Evolutionary conservation across 2,888 invertebrate species (phyloP), one percentile per base, ranked within the genome.

Genomic region (Caenorhabditis uteleia): DNA sequence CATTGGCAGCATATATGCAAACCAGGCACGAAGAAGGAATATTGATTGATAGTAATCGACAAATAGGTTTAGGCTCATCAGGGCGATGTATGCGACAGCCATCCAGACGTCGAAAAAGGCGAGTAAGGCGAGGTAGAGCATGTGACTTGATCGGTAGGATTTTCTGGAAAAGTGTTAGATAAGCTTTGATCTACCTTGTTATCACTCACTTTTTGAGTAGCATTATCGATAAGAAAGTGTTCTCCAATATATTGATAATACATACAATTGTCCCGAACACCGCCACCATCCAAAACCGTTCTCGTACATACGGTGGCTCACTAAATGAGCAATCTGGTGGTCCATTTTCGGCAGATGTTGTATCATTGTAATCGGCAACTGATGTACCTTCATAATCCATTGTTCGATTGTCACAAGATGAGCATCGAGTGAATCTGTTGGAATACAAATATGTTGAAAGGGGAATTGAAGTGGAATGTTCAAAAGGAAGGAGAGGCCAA

Each of bases 1-100:
- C 73, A 81, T 74, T 16, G 79, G 81, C 23, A 78, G 64, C 79
- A 81, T 79, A 57, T 80, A 82, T 33, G 61, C 43, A 43, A 74
- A 78, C 79, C 79, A 80, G 4, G 78, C 75, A 33, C 71, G 64
- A 34, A 80, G 59, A 12, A 80, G 57, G 5, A 55, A 33, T 3
- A 72, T 62, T 2, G 70, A 72, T 36, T 68, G 48, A 16, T 65
- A 51, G 43, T 69, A 72, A 53, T 76, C 76, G 20, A 69, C 70
- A 34, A 72, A 50, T 12, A 73, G 56, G 50, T 68, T 75, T 31
- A 77, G 33, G 42, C 74, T 73, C 79, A 79, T 79, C 27, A 79
- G 56, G 6, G 77, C 78, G 33, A 79, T 71, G 51, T 79, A 79
- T 23, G 77, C 69, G 25, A 64, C 55, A 8, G 75, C 75, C 45